Percentiles rank a stretch among this genome's conserved stretches.
phyloP scores from a whole-genome alignment of 35 echinoderm and acorn worm genomes.

The Eucidaris tribuloides region DNA sequence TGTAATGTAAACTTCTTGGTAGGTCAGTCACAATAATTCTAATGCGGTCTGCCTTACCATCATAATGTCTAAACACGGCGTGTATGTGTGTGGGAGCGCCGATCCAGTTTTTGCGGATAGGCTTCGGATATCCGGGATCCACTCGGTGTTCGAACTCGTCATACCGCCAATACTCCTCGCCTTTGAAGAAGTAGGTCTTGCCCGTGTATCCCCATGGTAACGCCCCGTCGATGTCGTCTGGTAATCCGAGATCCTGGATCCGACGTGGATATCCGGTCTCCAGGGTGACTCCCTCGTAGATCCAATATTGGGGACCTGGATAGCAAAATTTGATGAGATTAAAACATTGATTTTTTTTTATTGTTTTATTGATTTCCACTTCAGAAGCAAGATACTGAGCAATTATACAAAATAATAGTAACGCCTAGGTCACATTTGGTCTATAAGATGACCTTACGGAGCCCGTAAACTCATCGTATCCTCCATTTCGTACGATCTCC shows the following conservation, averaged over 20 bases:
- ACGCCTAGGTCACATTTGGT: no score
- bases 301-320: slow-evolving; percentile 84
- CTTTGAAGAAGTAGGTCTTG: slow-evolving; percentile 93
- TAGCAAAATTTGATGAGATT: no score
- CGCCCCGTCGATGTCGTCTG: slow-evolving; percentile 73
- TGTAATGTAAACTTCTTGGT: no score
- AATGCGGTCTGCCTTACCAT: slow-evolving; percentile 65
- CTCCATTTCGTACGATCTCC: no score
- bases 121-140: slow-evolving; percentile 79
- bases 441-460: no score
- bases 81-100: slow-evolving; percentile 69
- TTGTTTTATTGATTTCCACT: no score
- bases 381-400: no score
- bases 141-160: slow-evolving; percentile 76
- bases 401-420: no score
- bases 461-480: no score
- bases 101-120: slow-evolving; percentile 64
- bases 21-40: no score
- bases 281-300: slow-evolving; percentile 50
- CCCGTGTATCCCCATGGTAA: slow-evolving; percentile 87
- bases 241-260: slow-evolving; percentile 68
- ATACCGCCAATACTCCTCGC: slow-evolving; percentile 89
- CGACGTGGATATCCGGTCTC: slow-evolving; percentile 59
- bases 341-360: no score
- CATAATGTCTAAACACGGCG: slow-evolving; percentile 77